Evolutionary conservation across 2,888 invertebrate genomes (phyloP).

Genomic region (Meta bourneti): DNA sequence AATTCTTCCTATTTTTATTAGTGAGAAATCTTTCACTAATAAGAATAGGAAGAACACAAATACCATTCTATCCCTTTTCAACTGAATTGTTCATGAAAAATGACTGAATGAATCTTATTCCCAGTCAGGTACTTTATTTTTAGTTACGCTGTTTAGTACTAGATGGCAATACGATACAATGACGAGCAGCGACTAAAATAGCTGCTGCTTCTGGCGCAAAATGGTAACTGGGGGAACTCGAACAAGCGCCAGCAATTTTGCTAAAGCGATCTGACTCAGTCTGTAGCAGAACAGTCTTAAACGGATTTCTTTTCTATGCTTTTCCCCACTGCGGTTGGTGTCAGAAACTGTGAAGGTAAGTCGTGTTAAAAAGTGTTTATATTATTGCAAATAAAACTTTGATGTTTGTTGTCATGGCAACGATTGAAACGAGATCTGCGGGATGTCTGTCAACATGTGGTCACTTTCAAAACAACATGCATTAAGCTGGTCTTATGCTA

Average conservation of each 20-base stretch:
- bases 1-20: too few relatives aligned
- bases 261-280: constrained; percentile 22
- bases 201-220: constrained; percentile 1
- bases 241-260: constrained; percentile 12
- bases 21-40: too few relatives aligned
- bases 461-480: background rate
- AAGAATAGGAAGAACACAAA: too few relatives aligned
- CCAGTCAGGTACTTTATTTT: background rate
- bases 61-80: too few relatives aligned
- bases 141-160: background rate
- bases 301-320: constrained; percentile 19
- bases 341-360: constrained; percentile 34
- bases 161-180: constrained; percentile 33
- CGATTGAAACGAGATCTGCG: constrained; percentile 17
- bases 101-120: background rate
- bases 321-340: background rate
- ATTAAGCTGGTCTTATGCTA: too few relatives aligned
- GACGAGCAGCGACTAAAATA: constrained; percentile 38
- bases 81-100: background rate
- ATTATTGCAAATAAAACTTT: constrained; percentile 2
- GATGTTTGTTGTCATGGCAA: constrained; percentile 59
- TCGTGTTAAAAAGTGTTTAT: background rate
- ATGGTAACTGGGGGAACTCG: constrained; percentile 16
- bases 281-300: constrained; percentile 26
- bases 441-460: constrained; percentile 41